Conservation (phyloP, 2,888 invertebrate species). For the Tetragonisca angustula region DNA sequence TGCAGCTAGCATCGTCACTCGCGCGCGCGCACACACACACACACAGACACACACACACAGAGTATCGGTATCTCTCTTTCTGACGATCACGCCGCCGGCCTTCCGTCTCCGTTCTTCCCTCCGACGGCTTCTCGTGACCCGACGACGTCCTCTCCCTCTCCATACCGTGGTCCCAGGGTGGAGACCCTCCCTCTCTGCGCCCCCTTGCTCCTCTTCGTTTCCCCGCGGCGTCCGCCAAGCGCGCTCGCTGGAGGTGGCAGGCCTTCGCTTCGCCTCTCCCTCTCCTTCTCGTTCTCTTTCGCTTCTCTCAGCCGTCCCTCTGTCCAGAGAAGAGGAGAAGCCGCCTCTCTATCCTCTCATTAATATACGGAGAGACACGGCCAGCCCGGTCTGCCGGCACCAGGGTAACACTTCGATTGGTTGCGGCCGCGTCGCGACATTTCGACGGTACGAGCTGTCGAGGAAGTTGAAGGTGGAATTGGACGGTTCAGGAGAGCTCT, state of each 20-base stretch:
- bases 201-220: slow-evolving; percentile 45
- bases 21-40: background rate
- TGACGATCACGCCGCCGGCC: slow-evolving; percentile 49
- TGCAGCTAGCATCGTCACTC: slow-evolving; percentile 30
- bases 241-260: slow-evolving; percentile 49
- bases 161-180: slow-evolving; percentile 51
- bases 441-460: slow-evolving; percentile 13
- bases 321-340: slow-evolving; percentile 44
- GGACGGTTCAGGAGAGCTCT: slow-evolving; percentile 12
- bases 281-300: slow-evolving; percentile 12
- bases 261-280: slow-evolving; percentile 21
- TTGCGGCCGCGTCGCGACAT: slow-evolving; percentile 12
- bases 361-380: slow-evolving; percentile 74
- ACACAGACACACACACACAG: background rate
- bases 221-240: slow-evolving; percentile 40
- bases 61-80: slow-evolving; percentile 55
- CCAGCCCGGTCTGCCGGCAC: slow-evolving; percentile 34
- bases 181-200: slow-evolving; percentile 56
- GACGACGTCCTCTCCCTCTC: slow-evolving; percentile 71
- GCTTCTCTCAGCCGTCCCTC: slow-evolving; percentile 9
- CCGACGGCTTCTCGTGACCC: slow-evolving; percentile 73
- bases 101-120: slow-evolving; percentile 48
- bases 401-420: slow-evolving; percentile 32
- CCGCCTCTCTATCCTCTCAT: slow-evolving; percentile 70
- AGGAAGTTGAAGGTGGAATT: slow-evolving; percentile 2